Evolutionary conservation across 30 jellyfish, hydroid and myxozoan genomes (phyloP).

Genomic region (Phacellophora camtschatica): DNA sequence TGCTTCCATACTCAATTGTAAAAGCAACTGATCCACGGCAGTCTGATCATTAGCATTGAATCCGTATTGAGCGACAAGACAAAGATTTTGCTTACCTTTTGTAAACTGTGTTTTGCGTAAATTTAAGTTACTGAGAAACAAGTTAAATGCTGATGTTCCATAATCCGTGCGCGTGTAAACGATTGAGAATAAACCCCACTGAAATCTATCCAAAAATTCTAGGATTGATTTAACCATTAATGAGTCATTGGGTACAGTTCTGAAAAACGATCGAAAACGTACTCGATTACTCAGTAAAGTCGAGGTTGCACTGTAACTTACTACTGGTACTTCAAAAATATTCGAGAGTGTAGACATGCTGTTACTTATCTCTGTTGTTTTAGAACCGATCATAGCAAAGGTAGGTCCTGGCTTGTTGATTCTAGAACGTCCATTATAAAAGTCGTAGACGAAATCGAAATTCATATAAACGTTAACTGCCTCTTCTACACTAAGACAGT

Average conservation of each 20-base stretch:
- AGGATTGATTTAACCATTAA: constrained; percentile 21
- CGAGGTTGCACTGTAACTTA: constrained; percentile 71
- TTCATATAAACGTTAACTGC: constrained; percentile 24
- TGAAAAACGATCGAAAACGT: constrained; percentile 48
- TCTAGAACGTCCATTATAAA: background rate
- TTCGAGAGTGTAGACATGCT: constrained; percentile 73
- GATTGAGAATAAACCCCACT: constrained; percentile 44
- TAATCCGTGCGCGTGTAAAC: constrained; percentile 65
- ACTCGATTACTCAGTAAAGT: constrained; percentile 40
- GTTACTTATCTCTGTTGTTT: constrained; percentile 41
- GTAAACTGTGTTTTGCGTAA: background rate
- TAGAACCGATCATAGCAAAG: constrained; percentile 62
- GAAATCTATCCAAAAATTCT: background rate
- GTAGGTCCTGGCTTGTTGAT: background rate
- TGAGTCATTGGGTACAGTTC: constrained; percentile 72
- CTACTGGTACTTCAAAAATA: constrained; percentile 43
- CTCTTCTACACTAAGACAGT: constrained; percentile 18
- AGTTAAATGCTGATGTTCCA: constrained; percentile 34
- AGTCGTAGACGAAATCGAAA: constrained; percentile 20
- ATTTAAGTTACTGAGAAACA: constrained; percentile 5
- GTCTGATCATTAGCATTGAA: background rate
- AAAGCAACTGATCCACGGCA: constrained; percentile 1
- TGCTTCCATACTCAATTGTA: background rate
- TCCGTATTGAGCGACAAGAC: background rate
- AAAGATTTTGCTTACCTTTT: background rate